Evolutionary conservation across 2,888 invertebrate genomes (phyloP).

Genomic region (Heliconius ethilla): DNA sequence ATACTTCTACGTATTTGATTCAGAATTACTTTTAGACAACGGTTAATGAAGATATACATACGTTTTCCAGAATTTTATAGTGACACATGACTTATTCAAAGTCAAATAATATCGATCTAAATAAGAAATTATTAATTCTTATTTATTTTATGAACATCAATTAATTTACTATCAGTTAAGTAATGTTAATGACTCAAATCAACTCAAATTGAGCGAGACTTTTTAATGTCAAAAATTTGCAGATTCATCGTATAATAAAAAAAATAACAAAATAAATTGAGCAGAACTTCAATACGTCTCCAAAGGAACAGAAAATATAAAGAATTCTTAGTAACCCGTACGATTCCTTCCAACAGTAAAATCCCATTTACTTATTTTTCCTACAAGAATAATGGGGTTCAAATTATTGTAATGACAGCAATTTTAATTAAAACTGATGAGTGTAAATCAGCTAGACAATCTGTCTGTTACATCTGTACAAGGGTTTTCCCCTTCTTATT

Average conservation of each 20-base stretch:
- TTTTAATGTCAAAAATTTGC: neutral
- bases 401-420: neutral
- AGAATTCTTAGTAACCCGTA: neutral
- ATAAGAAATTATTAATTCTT: no score
- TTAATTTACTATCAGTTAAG: no score
- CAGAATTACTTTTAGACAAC: neutral
- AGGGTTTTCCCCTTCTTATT: neutral
- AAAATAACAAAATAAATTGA: no score
- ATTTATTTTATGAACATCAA: no score
- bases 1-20: neutral
- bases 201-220: neutral
- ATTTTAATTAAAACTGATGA: constrained; percentile 4
- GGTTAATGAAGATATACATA: no score
- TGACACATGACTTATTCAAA: neutral
- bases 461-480: neutral
- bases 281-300: no score
- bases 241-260: neutral
- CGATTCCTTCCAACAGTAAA: neutral
- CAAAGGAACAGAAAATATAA: neutral
- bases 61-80: neutral
- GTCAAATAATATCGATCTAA: no score
- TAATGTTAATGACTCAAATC: no score
- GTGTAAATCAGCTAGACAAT: neutral
- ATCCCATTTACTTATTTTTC: neutral
- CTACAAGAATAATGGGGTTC: no score